Evolutionary conservation across 2,888 invertebrate genomes (phyloP), one percentile per base, ranked within the genome.

Genomic region (Pyrrhosoma nymphula): DNA sequence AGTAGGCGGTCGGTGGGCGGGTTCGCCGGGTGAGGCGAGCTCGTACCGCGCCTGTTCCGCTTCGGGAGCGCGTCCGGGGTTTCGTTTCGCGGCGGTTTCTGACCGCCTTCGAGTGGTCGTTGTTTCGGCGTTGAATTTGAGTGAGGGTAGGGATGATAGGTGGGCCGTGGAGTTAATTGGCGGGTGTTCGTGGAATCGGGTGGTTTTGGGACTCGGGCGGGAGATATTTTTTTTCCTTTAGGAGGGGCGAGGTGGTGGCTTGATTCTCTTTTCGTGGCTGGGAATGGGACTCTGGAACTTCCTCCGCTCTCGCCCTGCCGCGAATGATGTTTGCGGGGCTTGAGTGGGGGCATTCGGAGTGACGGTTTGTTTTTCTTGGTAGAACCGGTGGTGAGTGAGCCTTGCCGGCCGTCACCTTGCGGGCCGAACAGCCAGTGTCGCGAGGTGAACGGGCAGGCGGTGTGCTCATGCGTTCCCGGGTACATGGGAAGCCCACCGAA

Each of bases 371-470:
- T 95, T 95, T 47, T 88, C 88, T 75, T 63, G 89, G 39, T 95
- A 96, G 96, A 95, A 47, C 96, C 96, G 30, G 95, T 88, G 39
- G 95, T 96, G 6, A 95, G 95, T 0, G 96, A 97, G 95, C 97
- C 97, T 10, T 97, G 97, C 96, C 96, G 96, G 35, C 97, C 97
- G 96, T 97, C 96, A 55, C 97, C 97, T 30, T 97, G 97, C 96
- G 97, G 97, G 10, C 97, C 97, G 0, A 97, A 97, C 96, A 97
- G 97, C 88, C 96, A 97, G 60, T 97, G 97, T 95, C 96, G 97
- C 60, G 97, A 97, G 82, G 96, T 97, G 26, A 97, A 97, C 95
- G 97, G 97, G 20, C 97, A 97, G 95, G 97, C 97, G 1, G 96
- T 97, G 6, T 97, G 97, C 96, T 97, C 97, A 2, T 97, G 97